Evolutionary conservation across 2,113 vertebrate species (phyloP).

Genomic region (Apteryx owenii): DNA sequence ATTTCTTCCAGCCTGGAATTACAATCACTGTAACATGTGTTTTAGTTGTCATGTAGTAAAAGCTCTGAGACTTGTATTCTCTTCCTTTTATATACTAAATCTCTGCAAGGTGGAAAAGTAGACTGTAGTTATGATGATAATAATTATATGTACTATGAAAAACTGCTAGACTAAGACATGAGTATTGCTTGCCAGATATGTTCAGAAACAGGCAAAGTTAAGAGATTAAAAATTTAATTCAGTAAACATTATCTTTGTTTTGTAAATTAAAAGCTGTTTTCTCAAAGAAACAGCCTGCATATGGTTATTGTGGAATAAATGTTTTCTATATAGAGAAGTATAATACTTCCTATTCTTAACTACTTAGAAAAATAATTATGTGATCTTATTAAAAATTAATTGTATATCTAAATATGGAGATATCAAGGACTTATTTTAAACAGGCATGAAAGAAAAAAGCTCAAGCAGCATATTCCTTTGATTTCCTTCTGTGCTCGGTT

Average conservation of each 20-base stretch:
- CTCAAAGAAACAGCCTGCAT: not conserved
- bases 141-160: not conserved
- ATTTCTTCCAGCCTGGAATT: not conserved
- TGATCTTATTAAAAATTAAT: not conserved
- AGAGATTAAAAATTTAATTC: not conserved
- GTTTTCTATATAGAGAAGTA: not conserved
- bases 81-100: not conserved
- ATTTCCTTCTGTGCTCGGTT: not conserved
- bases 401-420: not conserved
- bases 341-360: not conserved
- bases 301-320: not conserved
- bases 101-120: not conserved
- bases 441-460: not conserved
- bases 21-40: not conserved
- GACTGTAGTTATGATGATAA: not conserved
- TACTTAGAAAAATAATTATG: not conserved
- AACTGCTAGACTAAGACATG: not conserved
- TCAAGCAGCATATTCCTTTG: not conserved
- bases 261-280: not conserved
- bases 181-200: not conserved
- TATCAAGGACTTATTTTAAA: conserved; percentile 25
- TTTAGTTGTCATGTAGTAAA: not conserved
- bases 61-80: not conserved
- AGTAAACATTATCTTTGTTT: not conserved
- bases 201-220: not conserved